Conservation (phyloP, 2,888 invertebrate genomes). For the Nudaria mundana region DNA sequence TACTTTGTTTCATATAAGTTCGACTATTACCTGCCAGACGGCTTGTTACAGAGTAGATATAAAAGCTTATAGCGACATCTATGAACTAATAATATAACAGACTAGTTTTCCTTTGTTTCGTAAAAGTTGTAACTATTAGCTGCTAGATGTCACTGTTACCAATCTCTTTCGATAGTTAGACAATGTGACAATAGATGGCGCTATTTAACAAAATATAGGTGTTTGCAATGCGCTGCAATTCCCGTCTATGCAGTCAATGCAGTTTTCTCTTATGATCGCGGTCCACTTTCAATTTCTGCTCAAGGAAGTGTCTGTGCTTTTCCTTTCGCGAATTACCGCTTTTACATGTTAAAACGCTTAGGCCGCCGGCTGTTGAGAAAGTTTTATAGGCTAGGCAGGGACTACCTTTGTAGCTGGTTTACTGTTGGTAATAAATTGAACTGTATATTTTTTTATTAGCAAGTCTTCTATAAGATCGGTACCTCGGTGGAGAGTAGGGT, state of each 20-base stretch:
- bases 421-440: no score
- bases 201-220: constrained; percentile 20
- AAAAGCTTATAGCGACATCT: constrained; percentile 13
- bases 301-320: constrained; percentile 71
- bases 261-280: constrained; percentile 66
- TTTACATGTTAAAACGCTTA: constrained; percentile 54
- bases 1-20: constrained; percentile 10
- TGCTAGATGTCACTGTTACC: constrained; percentile 41
- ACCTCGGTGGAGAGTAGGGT: no score
- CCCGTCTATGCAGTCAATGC: constrained; percentile 32
- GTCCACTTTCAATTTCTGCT: constrained; percentile 78
- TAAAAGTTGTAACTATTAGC: constrained; percentile 11
- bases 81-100: constrained; percentile 1
- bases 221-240: constrained; percentile 5
- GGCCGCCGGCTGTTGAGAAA: constrained; percentile 41
- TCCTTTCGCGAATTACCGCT: constrained; percentile 70
- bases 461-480: no score
- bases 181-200: constrained; percentile 44
- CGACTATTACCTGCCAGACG: no score
- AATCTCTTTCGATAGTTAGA: constrained; percentile 10
- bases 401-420: no score
- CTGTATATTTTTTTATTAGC: no score
- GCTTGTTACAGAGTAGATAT: neutral
- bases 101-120: neutral
- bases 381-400: constrained; percentile 37